Base-by-base conservation (phyloP, 1,140 invertebrate species). In the Mactra quadrangularis region DNA sequence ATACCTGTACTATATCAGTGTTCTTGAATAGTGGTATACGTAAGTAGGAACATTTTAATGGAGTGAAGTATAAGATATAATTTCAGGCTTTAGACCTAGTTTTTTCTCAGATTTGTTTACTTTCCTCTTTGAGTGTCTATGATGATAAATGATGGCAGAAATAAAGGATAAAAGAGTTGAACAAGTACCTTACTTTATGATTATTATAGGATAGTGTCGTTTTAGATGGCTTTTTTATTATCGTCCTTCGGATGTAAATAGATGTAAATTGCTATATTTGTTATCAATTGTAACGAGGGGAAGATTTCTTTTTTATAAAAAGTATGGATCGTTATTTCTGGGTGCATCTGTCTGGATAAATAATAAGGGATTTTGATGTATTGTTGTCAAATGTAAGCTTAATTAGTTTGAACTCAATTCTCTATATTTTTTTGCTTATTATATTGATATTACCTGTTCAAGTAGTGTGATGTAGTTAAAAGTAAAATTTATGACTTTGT, bases 71-170 rank as follows among this genome's bases (percentile, higher is more conserved):
- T 68, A 68, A n/a, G 25, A 33, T 68, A 50, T 29, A 68, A 17
- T 41, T 41, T 68, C 13, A 41, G 25, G 64, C 50, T n/a, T n/a
- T 45, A 64, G 57, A 76, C 74, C 59, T 76, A 76, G 57, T 76
- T 76, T 76, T n/a, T 59, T 64, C 27, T 62, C 74, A n/a, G 11
- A 57, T 47, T 76, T 76, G 74, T 76, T 76, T 76, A 76, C 74
- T 76, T 62, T 76, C 57, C 45, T 50, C 57, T 45, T 47, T 60
- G 50, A 59, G 74, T 64, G 74, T 47, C 74, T 76, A 31, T 45
- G 19, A 17, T 76, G 74, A 76, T 76, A 76, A 76, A 76, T 64
- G 17, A 35, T 45, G 41, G 55, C 59, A 62, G 74, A 38, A 45
- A 25, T 25, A 50, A 25, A 17, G 41, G 41, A 76, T 76, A 64